Percentiles rank a stretch among this genome's conserved stretches.
These are phyloP conservation scores for Drosophila formosana DNA, from an alignment of 2,888 invertebrate genomes.

Conservation along the genomic window DNA sequence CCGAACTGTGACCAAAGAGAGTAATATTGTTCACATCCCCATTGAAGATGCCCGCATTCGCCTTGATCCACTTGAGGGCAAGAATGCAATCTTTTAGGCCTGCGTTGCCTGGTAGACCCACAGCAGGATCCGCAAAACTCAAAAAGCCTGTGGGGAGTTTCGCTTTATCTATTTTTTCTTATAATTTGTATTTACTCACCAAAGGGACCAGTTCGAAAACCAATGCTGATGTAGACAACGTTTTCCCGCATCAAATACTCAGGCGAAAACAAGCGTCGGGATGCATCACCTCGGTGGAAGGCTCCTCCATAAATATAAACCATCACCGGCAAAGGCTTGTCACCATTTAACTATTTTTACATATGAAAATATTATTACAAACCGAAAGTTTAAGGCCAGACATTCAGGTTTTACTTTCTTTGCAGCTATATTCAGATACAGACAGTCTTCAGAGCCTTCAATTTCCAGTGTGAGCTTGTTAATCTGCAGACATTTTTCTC, in stretches of 20 bases:
- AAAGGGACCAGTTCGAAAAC: conserved; percentile 85
- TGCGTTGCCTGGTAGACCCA: conserved; percentile 86
- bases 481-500: conserved; percentile 63
- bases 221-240: conserved; percentile 84
- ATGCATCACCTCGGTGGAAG: conserved; percentile 65
- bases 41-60: conserved; percentile 85
- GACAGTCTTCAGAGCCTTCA: conserved; percentile 79
- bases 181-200: conserved; percentile 50
- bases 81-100: conserved; percentile 86
- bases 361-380: background rate
- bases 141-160: conserved; percentile 84
- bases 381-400: fast-evolving
- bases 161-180: too few species aligned
- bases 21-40: conserved; percentile 86
- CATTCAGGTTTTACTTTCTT: conserved; percentile 50
- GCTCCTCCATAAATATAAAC: conserved; percentile 72
- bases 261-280: conserved; percentile 79
- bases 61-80: conserved; percentile 85
- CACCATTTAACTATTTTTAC: conserved; percentile 50
- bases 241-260: conserved; percentile 84
- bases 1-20: conserved; percentile 86
- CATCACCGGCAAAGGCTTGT: conserved; percentile 67
- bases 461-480: conserved; percentile 34
- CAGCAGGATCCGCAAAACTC: conserved; percentile 83
- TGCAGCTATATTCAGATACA: conserved; percentile 74